Evolutionary conservation across 2,113 vertebrate genomes (phyloP).

Genomic region (Collichthys lucidus): DNA sequence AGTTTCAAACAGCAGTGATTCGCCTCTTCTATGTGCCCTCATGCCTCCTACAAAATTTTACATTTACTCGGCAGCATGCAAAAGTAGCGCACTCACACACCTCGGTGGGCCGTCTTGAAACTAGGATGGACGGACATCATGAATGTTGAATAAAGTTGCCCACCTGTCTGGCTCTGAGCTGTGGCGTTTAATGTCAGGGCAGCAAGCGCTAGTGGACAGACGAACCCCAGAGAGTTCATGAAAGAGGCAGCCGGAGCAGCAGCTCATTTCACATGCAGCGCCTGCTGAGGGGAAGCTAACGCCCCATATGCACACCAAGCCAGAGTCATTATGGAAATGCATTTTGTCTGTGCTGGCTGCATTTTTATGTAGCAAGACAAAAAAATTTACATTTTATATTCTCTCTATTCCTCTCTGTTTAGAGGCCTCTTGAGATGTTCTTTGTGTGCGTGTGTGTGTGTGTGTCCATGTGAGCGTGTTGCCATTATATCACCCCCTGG

Average conservation of each 20-base stretch:
- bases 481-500: constrained; percentile 22
- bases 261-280: constrained; percentile 71
- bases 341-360: constrained; percentile 54
- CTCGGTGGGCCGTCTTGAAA: constrained; percentile 15
- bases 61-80: constrained; percentile 5
- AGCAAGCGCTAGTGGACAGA: constrained; percentile 36
- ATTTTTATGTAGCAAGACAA: constrained; percentile 66
- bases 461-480: constrained; percentile 6
- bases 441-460: constrained; percentile 8
- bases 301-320: constrained; percentile 65
- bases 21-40: neutral
- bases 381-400: constrained; percentile 61
- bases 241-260: constrained; percentile 63
- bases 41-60: neutral
- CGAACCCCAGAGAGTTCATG: constrained; percentile 66
- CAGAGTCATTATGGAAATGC: constrained; percentile 77
- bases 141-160: constrained; percentile 69
- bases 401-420: constrained; percentile 43
- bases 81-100: neutral
- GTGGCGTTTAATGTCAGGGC: constrained; percentile 67
- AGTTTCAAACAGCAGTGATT: neutral
- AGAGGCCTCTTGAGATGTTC: constrained; percentile 60
- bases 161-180: constrained; percentile 64
- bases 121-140: constrained; percentile 37
- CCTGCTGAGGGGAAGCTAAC: constrained; percentile 60